A percentile compares a stretch with the other conserved stretches of the same genome.
Conservation (phyloP, 2,888 invertebrate genomes). For the Rhorus exstirpatorius region DNA sequence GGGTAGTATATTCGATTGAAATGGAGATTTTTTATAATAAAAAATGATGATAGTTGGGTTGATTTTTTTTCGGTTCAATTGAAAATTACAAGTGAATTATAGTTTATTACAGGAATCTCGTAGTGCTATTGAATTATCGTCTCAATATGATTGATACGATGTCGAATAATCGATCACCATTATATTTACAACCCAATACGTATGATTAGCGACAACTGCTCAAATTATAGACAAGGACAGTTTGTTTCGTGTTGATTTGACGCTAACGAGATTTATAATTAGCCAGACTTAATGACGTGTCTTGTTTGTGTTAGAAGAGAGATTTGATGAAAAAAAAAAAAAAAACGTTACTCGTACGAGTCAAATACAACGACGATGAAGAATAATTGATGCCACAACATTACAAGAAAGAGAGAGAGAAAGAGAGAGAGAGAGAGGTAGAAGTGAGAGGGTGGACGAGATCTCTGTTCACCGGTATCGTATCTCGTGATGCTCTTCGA, state of each 20-base stretch:
- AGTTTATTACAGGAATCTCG: no score
- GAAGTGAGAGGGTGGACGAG: constrained; percentile 41
- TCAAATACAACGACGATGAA: constrained; percentile 24
- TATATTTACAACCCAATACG: not conserved
- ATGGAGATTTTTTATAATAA: no score
- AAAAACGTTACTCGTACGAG: constrained; percentile 21
- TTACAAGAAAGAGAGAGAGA: constrained; percentile 20
- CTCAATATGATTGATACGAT: constrained; percentile 6
- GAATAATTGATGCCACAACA: constrained; percentile 52
- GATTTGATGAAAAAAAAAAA: constrained; percentile 23
- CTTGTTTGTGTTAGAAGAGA: constrained; percentile 39
- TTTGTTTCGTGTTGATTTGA: constrained; percentile 27
- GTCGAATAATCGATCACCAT: not conserved
- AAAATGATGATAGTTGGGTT: no score
- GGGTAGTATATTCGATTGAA: no score
- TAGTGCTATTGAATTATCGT: not conserved
- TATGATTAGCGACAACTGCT: not conserved
- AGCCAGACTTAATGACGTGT: constrained; percentile 37
- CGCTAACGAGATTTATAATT: constrained; percentile 41
- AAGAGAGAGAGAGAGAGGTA: constrained; percentile 29
- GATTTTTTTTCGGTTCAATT: no score
- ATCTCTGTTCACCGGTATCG: constrained; percentile 37
- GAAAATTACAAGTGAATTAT: no score
- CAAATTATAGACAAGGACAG: constrained; percentile 1
- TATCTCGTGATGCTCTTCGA: constrained; percentile 48